phyloP scores from a whole-genome alignment of 2,797 vertebrate genomes.

The Macrochelys suwanniensis region DNA sequence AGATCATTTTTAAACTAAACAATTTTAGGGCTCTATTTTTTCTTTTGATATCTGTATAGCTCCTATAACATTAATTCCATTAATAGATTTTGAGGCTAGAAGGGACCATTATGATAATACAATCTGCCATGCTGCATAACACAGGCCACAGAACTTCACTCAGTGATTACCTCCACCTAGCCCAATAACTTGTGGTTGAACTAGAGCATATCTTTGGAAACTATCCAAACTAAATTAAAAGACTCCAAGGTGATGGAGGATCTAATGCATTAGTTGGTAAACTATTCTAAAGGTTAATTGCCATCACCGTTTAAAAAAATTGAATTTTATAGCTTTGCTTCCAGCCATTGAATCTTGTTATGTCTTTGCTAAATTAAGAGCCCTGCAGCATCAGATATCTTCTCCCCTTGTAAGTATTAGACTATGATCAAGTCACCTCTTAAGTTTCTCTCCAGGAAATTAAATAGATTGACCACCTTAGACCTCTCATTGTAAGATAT shows the following conservation, averaged over 20 bases:
- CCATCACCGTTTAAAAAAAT: not conserved
- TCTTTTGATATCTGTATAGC: not conserved
- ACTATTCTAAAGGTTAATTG: not conserved
- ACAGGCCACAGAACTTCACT: not conserved
- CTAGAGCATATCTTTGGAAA: not conserved
- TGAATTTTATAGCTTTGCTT: not conserved
- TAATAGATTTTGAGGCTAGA: not conserved
- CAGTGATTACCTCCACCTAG: not conserved
- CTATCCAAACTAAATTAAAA: not conserved
- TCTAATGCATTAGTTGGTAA: not conserved
- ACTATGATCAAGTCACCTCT: not conserved
- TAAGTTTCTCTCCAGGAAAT: not conserved
- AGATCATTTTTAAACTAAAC: not conserved
- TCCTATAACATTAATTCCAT: not conserved
- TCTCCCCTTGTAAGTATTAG: not conserved
- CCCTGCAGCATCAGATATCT: not conserved
- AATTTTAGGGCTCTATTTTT: not conserved
- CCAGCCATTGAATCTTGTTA: not conserved
- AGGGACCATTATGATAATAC: not conserved
- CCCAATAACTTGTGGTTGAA: not conserved
- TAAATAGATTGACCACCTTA: not conserved
- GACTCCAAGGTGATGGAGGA: not conserved
- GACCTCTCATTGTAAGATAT: not conserved
- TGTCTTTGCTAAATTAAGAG: not conserved
- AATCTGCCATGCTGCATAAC: not conserved